Evolutionary conservation across 1,140 invertebrate genomes (phyloP).

Genomic region (Hestina assimilis): DNA sequence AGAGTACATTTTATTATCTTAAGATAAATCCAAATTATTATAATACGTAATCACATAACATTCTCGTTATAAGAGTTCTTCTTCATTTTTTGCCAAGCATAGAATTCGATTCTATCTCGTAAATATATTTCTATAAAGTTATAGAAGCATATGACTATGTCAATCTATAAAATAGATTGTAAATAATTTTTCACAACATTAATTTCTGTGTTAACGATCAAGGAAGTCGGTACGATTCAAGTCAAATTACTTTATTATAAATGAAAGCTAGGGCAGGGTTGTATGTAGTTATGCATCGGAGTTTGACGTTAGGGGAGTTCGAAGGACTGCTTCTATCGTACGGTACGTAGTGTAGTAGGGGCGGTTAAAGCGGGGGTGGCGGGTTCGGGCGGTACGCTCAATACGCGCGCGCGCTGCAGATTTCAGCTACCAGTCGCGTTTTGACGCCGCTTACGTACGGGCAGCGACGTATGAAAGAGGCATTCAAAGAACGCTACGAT

Average conservation of each 20-base stretch:
- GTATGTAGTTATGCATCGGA: slow-evolving; percentile 37
- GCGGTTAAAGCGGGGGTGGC: slow-evolving; percentile 51
- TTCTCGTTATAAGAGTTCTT: no score
- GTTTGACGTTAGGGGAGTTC: slow-evolving; percentile 37
- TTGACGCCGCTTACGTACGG: slow-evolving; percentile 50
- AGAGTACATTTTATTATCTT: no score
- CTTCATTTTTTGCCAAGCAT: no score
- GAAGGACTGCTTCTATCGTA: slow-evolving; percentile 24
- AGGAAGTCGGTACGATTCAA: slow-evolving; percentile 25
- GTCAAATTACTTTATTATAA: slow-evolving; percentile 3
- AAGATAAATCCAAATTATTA: no score
- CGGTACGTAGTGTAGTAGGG: slow-evolving; percentile 52
- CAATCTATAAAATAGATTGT: no score
- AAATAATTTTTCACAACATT: no score
- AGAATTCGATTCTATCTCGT: no score
- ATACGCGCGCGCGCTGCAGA: slow-evolving; percentile 70
- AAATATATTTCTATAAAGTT: no score
- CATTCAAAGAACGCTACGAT: slow-evolving; percentile 51
- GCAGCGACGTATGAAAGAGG: slow-evolving; percentile 37
- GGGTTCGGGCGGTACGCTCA: slow-evolving; percentile 56
- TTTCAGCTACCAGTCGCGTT: slow-evolving; percentile 55
- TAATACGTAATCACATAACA: no score
- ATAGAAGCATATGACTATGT: no score
- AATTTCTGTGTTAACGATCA: no score
- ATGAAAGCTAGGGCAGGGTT: not conserved